Conservation (phyloP, 2,113 vertebrate genomes). For the Eupsittula cactorum region DNA sequence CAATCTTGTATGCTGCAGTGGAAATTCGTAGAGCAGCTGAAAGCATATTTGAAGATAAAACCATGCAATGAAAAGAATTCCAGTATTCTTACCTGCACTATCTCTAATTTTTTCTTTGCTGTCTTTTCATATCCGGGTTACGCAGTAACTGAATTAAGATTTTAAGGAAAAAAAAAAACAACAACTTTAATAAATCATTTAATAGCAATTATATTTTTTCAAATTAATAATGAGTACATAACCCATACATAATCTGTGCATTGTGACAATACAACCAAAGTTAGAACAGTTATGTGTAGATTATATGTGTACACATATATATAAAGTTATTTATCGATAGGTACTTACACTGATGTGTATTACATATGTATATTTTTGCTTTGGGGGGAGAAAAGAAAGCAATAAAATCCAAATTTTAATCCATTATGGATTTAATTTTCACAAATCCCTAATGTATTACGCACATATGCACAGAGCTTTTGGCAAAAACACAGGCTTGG, state of each 20-base stretch:
- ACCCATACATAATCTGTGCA: neutral
- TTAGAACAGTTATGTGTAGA: neutral
- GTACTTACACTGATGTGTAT: neutral
- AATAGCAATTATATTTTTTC: neutral
- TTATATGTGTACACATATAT: neutral
- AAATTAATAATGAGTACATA: neutral
- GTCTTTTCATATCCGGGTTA: neutral
- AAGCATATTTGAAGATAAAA: neutral
- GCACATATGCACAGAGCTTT: neutral
- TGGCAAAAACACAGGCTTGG: neutral
- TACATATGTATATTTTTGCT: neutral
- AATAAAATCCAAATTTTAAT: neutral
- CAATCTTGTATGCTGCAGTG: neutral
- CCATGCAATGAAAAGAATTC: neutral
- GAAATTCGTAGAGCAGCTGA: neutral
- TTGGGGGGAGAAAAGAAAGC: neutral
- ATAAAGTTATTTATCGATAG: neutral
- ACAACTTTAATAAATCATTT: neutral
- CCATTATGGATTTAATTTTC: neutral
- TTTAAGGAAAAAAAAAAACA: accelerated
- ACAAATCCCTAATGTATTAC: neutral
- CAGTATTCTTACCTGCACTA: neutral
- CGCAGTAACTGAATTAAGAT: neutral
- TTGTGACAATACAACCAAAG: neutral
- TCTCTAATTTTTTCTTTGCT: neutral